Evolutionary conservation across 2,888 invertebrate genomes (phyloP).

Genomic region (Lithophane socia): DNA sequence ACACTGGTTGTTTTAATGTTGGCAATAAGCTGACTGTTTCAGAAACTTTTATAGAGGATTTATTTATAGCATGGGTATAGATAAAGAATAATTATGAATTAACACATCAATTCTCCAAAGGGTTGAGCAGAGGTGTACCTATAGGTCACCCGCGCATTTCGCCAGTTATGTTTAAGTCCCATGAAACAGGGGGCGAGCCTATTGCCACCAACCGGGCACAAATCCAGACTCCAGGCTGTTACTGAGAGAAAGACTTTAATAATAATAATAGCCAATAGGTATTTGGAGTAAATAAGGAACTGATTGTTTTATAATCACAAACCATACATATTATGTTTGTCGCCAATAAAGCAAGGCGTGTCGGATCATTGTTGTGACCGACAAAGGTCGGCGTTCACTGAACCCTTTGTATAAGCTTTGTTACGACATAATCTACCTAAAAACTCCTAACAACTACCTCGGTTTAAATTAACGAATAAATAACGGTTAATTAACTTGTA

Average conservation of each 20-base stretch:
- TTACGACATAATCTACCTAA: constrained; percentile 61
- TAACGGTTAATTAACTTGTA: constrained; percentile 65
- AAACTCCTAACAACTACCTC: constrained; percentile 66
- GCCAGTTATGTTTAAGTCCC: too few relatives aligned
- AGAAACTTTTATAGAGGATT: too few relatives aligned
- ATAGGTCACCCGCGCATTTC: too few relatives aligned
- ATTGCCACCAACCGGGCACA: not conserved
- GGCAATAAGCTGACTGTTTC: too few relatives aligned
- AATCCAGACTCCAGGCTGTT: not conserved
- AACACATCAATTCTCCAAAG: too few relatives aligned
- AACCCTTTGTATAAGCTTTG: constrained; percentile 58
- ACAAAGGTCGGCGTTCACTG: constrained; percentile 64
- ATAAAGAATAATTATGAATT: too few relatives aligned
- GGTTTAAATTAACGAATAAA: constrained; percentile 70
- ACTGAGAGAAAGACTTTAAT: too few relatives aligned
- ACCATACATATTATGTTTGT: constrained; percentile 13
- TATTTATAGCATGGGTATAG: too few relatives aligned
- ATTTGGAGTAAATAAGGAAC: not conserved
- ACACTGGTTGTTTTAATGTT: too few relatives aligned
- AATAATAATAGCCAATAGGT: not conserved
- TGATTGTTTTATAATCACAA: constrained; percentile 36
- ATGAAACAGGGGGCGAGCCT: not conserved
- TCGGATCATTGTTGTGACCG: constrained; percentile 55
- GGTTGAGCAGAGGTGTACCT: too few relatives aligned
- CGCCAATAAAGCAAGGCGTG: constrained; percentile 14